These are phyloP conservation scores for Chrysolina oricalcia DNA, from an alignment of 2,888 invertebrate genomes.

Conservation along the genomic window DNA sequence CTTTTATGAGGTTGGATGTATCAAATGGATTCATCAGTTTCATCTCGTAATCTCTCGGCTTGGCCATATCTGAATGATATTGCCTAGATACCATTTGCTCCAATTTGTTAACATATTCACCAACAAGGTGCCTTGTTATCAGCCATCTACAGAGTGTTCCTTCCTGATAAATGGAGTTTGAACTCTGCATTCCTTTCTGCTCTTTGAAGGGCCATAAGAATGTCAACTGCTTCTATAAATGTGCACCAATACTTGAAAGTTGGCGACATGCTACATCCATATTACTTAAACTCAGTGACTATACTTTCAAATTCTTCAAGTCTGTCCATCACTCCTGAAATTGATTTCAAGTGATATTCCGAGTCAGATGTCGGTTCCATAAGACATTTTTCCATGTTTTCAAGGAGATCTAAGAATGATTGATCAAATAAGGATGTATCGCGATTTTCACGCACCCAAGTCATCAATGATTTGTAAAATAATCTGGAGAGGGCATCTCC, in stretches of 20 bases:
- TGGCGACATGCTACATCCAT: constrained; percentile 7
- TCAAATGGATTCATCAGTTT: constrained; percentile 12
- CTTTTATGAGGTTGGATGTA: constrained; percentile 8
- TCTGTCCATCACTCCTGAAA: constrained; percentile 9
- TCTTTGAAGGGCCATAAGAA: constrained; percentile 5
- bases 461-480: constrained; percentile 12
- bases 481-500: constrained; percentile 9
- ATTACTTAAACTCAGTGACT: constrained; percentile 1
- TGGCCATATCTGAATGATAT: constrained; percentile 9
- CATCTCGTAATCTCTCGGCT: constrained; percentile 12
- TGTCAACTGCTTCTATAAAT: constrained; percentile 7
- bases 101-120: constrained; percentile 9
- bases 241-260: constrained; percentile 12
- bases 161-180: constrained; percentile 7
- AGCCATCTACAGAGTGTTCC: constrained; percentile 12
- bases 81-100: neutral
- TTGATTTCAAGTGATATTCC: constrained; percentile 9
- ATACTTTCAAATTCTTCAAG: constrained; percentile 9
- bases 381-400: constrained; percentile 1
- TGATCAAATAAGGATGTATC: constrained; percentile 9
- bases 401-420: constrained; percentile 9
- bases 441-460: neutral
- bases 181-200: constrained; percentile 4
- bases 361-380: constrained; percentile 12
- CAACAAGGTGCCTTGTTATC: constrained; percentile 12